These are phyloP conservation scores for Pemphredon lugubris DNA, from an alignment of 2,888 invertebrate species.

Conservation along the genomic window DNA sequence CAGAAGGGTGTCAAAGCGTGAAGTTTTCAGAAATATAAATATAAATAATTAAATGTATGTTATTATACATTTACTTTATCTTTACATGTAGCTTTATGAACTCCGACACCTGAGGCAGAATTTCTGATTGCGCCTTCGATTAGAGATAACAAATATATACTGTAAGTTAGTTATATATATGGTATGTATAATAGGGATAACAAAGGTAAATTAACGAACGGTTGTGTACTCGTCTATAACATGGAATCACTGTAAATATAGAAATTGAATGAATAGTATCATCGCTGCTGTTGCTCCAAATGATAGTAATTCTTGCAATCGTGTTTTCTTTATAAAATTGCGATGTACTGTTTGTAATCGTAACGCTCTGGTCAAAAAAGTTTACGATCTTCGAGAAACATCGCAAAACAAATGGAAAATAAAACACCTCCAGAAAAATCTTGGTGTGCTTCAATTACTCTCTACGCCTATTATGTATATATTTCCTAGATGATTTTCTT, in stretches of 20 bases:
- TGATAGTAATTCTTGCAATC: conserved; percentile 5
- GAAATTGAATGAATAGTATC: neutral
- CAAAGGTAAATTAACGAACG: neutral
- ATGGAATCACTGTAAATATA: conserved; percentile 1
- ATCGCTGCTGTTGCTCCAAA: neutral
- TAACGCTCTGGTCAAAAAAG: too few species aligned
- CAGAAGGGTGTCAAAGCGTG: too few species aligned
- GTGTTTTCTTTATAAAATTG: conserved; percentile 11
- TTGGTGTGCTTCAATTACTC: neutral
- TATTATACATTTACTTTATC: too few species aligned
- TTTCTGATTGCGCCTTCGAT: too few species aligned
- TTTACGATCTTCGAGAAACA: neutral
- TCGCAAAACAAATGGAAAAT: neutral
- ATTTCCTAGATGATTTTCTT: too few species aligned
- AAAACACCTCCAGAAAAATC: neutral
- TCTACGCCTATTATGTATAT: neutral
- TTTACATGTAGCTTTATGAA: too few species aligned
- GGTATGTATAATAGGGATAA: neutral
- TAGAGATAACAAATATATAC: neutral
- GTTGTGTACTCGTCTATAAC: neutral
- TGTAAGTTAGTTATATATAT: neutral
- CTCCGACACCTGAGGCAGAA: too few species aligned
- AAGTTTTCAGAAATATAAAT: too few species aligned
- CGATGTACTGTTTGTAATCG: conserved; percentile 53
- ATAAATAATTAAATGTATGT: too few species aligned